Evolutionary conservation across 2,797 vertebrate genomes (phyloP).

Genomic region (Esox lucius): DNA sequence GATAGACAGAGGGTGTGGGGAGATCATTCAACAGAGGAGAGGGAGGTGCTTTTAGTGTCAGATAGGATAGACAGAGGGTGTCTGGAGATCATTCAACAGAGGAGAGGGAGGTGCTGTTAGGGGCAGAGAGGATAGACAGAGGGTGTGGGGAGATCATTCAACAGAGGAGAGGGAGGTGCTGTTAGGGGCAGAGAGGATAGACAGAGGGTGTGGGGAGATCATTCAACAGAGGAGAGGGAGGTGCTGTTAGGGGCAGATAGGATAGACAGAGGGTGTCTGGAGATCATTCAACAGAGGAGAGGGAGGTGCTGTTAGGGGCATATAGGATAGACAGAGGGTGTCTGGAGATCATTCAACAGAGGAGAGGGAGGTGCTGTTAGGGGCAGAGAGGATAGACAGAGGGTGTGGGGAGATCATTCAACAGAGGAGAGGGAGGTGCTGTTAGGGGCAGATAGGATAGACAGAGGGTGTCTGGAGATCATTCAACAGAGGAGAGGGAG

Average conservation of each 20-base stretch:
- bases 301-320: background rate
- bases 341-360: background rate
- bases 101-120: background rate
- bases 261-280: background rate
- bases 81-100: background rate
- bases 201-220: no score
- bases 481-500: background rate
- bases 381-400: slow-evolving; percentile 6
- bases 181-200: background rate
- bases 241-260: slow-evolving; percentile 18
- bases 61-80: no score
- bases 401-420: background rate
- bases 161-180: background rate
- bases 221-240: background rate
- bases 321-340: no score
- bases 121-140: slow-evolving; percentile 6
- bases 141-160: background rate
- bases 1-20: background rate
- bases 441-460: background rate
- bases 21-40: background rate
- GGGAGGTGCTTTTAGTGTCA: background rate
- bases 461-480: no score
- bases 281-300: background rate
- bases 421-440: background rate
- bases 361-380: background rate